Base-by-base conservation (phyloP, 2,888 invertebrate species). In the Acanthosepion lycidas region DNA sequence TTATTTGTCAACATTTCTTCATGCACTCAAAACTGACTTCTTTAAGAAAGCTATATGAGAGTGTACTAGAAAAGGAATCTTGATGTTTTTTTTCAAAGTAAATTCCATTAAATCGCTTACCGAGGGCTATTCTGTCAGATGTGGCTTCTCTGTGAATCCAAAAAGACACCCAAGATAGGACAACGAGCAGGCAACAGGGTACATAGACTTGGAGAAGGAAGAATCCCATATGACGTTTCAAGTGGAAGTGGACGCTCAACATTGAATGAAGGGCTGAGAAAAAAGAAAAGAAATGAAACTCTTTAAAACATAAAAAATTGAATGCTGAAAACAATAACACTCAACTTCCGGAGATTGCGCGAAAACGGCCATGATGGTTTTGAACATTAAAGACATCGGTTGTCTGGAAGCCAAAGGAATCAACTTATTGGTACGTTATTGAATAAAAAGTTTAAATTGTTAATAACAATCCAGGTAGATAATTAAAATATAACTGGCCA, bases 111-210 rank as follows among this genome's bases (percentile, higher is more conserved):
- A 49, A 15, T 33, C n/a, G 18, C 95, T 97, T 97, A 98, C 98
- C 99, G 33, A 99, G 98, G 0, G 99, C 99, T 0, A 99, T 99
- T 55, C 99, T 98, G 97, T 99, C 99, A 95, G 99, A 99, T 1
- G 99, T 99, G 0, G 98, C 99, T 98, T 99, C 99, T 51, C 99
- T 98, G 97, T 99, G 99, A 96, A 99, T 99, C 99, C 99, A 99
- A 97, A 99, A 99, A 0, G 99, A 99, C 0, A 99, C 99, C 99
- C 99, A 99, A 1, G 99, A 99, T 18, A 99, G 98, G 15, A 99
- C 98, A 0, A 99, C 99, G 95, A 99, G 99, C 94, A 99, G 98
- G 95, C 99, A 99, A 97, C 99, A 99, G 0, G 99, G 99, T 94
- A 99, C 98, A 97, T 99, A 99, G 64, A 99, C 99, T 98, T 99